Evolutionary conservation across 2,888 invertebrate genomes (phyloP).

Genomic region (Dynastes maya): DNA sequence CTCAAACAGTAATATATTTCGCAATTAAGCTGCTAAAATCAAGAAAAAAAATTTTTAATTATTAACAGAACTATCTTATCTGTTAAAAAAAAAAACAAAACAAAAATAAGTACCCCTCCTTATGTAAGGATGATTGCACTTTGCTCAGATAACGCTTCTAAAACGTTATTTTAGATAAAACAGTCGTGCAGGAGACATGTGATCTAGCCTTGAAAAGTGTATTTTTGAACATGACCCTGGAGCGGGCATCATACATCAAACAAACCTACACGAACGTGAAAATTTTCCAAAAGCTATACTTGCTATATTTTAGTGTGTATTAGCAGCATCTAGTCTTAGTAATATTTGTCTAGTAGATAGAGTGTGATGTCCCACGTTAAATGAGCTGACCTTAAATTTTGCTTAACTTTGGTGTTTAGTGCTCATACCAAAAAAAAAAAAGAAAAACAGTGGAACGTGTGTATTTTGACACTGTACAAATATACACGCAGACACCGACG

Average conservation of each 20-base stretch:
- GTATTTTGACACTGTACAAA: constrained; percentile 47
- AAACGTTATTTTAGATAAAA: constrained; percentile 44
- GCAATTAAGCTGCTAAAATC: too few species aligned
- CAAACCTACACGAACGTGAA: background rate
- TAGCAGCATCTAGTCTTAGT: background rate
- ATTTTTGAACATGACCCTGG: constrained; percentile 53
- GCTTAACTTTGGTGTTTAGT: too few species aligned
- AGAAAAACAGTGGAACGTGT: background rate
- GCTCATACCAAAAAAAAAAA: constrained; percentile 9
- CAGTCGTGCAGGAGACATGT: constrained; percentile 45
- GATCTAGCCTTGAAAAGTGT: constrained; percentile 51
- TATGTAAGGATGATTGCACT: too few species aligned
- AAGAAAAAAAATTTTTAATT: too few species aligned
- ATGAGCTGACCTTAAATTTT: too few species aligned
- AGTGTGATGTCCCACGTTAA: too few species aligned
- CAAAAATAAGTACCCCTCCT: too few species aligned
- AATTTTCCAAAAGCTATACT: background rate
- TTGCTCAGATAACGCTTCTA: background rate
- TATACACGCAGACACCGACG: constrained; percentile 15
- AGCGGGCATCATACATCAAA: constrained; percentile 13
- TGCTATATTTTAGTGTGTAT: background rate
- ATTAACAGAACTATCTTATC: too few species aligned
- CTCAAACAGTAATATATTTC: too few species aligned
- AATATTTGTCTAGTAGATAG: too few species aligned
- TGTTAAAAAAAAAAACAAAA: too few species aligned